These are phyloP conservation scores for Neodontobutis hainanensis DNA, from an alignment of 2,113 vertebrate species.

Conservation along the genomic window DNA sequence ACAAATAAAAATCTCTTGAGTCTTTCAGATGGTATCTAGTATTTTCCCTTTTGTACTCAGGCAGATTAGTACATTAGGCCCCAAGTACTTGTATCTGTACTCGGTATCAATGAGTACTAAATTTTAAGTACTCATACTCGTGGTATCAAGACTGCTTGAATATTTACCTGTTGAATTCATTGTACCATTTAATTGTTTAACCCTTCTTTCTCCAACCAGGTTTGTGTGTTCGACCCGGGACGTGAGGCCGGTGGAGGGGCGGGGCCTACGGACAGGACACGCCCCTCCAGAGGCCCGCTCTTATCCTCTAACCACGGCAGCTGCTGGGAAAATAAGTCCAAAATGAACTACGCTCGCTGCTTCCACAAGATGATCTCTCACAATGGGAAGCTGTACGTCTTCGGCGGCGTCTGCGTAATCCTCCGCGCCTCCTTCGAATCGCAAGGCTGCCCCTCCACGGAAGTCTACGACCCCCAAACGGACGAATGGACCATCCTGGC, in stretches of 20 bases:
- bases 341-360: conserved; percentile 99
- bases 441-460: conserved; percentile 97
- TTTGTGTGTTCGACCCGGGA: conserved; percentile 96
- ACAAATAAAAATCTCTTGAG: too few species aligned
- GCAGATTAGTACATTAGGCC: too few species aligned
- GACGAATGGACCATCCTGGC: conserved; percentile 99
- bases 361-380: conserved; percentile 99
- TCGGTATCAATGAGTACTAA: too few species aligned
- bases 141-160: too few species aligned
- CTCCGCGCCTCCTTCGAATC: conserved; percentile 98
- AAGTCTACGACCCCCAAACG: conserved; percentile 93
- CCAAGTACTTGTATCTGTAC: too few species aligned
- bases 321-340: conserved; percentile 99
- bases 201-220: conserved; percentile 95
- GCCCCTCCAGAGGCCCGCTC: conserved; percentile 77
- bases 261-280: conserved; percentile 78
- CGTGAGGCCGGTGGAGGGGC: conserved; percentile 82
- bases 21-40: too few species aligned
- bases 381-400: conserved; percentile 98
- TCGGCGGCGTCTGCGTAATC: conserved; percentile 97
- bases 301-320: conserved; percentile 83
- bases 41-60: too few species aligned
- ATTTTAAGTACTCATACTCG: too few species aligned
- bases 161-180: too few species aligned
- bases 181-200: too few species aligned